These are phyloP conservation scores for Crematogaster levior DNA, from an alignment of 2,888 invertebrate species.

Conservation along the genomic window DNA sequence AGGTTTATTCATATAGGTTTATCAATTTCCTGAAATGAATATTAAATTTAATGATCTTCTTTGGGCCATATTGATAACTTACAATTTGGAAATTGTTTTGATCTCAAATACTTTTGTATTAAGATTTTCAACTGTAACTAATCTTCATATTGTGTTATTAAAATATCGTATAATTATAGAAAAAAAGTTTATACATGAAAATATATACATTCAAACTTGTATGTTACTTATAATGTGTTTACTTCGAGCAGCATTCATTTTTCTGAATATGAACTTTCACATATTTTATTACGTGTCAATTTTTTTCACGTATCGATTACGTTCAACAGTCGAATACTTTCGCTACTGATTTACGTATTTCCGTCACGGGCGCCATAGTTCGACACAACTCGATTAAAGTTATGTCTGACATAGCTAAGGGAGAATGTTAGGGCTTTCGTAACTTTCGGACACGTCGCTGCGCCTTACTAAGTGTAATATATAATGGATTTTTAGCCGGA, in stretches of 20 bases:
- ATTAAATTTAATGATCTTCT: no score
- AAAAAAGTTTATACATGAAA: background rate
- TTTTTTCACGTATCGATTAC: slow-evolving; percentile 28
- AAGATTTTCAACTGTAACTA: background rate
- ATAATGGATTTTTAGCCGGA: slow-evolving; percentile 84
- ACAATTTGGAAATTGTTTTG: background rate
- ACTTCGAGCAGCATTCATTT: background rate
- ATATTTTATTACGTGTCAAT: background rate
- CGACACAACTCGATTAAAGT: slow-evolving; percentile 80
- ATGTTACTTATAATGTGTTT: background rate
- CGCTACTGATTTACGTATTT: slow-evolving; percentile 72
- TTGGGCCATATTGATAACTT: background rate
- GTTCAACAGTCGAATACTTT: slow-evolving; percentile 64
- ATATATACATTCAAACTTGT: background rate
- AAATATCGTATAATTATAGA: background rate
- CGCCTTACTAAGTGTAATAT: slow-evolving; percentile 82
- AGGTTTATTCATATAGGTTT: no score
- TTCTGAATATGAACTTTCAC: background rate
- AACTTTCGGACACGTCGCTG: slow-evolving; percentile 72
- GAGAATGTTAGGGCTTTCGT: slow-evolving; percentile 57
- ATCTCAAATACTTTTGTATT: background rate
- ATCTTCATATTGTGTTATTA: background rate
- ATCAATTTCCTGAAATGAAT: no score
- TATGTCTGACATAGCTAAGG: slow-evolving; percentile 73
- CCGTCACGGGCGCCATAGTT: slow-evolving; percentile 67